Conservation (phyloP, 2,888 invertebrate species). For the Phymatocera aterrima region DNA sequence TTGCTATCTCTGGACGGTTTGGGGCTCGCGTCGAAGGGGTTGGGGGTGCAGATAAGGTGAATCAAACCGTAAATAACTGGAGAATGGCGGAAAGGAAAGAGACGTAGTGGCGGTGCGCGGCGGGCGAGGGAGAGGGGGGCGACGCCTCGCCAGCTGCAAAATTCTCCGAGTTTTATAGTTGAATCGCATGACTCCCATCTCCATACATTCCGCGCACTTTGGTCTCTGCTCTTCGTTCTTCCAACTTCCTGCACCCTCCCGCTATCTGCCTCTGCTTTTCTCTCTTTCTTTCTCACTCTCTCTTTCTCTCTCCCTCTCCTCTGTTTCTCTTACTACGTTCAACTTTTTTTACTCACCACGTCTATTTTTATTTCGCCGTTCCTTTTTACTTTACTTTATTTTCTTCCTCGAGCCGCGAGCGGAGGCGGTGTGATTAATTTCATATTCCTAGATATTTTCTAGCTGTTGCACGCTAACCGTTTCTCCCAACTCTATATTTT, state of each 20-base stretch:
- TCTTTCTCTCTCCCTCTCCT: slow-evolving; percentile 49
- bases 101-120: slow-evolving; percentile 53
- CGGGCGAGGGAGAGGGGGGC: slow-evolving; percentile 58
- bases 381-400: slow-evolving; percentile 52
- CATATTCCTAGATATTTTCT: slow-evolving; percentile 68
- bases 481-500: slow-evolving; percentile 36
- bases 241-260: slow-evolving; percentile 52
- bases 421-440: slow-evolving; percentile 67
- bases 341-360: slow-evolving; percentile 51
- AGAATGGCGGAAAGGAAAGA: slow-evolving; percentile 70
- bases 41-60: slow-evolving; percentile 72
- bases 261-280: no score
- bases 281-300: slow-evolving; percentile 53
- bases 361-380: slow-evolving; percentile 71
- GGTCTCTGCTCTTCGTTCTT: slow-evolving; percentile 45
- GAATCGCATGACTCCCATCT: slow-evolving; percentile 74
- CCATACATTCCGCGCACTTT: slow-evolving; percentile 66
- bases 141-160: slow-evolving; percentile 72
- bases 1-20: slow-evolving; percentile 66
- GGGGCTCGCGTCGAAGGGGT: slow-evolving; percentile 52
- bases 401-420: slow-evolving; percentile 43
- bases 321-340: slow-evolving; percentile 47
- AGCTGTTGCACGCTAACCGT: slow-evolving; percentile 55
- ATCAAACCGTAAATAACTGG: slow-evolving; percentile 74
- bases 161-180: slow-evolving; percentile 74